A percentile compares a stretch with the other conserved stretches of the same genome.
These are phyloP conservation scores for Eubasilissa splendida DNA, from an alignment of 2,888 invertebrate species.

Conservation along the genomic window DNA sequence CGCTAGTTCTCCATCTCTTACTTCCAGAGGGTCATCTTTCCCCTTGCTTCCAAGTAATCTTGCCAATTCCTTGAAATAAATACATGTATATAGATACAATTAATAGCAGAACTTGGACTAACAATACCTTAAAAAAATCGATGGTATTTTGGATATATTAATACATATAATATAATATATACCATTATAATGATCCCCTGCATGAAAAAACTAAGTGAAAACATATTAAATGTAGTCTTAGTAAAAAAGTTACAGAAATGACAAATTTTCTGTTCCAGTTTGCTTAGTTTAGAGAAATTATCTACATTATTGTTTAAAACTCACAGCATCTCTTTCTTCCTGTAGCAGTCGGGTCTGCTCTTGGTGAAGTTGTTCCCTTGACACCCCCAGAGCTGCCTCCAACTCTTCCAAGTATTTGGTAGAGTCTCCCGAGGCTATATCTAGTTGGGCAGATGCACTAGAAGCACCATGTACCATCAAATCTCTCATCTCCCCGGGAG, in stretches of 20 bases:
- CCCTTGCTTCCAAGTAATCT: constrained; percentile 34
- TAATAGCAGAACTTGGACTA: not conserved
- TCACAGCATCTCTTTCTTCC: constrained; percentile 45
- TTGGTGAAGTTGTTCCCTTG: constrained; percentile 34
- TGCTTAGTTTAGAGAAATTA: too few relatives aligned
- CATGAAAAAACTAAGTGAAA: too few relatives aligned
- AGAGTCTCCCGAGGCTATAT: constrained; percentile 1
- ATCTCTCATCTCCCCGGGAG: not conserved
- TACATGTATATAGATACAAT: not conserved
- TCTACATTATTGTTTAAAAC: not conserved
- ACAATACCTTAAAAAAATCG: too few relatives aligned
- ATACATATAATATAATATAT: too few relatives aligned
- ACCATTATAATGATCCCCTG: too few relatives aligned
- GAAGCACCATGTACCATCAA: not conserved
- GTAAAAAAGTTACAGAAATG: too few relatives aligned
- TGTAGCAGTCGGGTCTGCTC: constrained; percentile 40
- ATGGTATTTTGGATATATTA: too few relatives aligned
- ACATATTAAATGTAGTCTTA: too few relatives aligned
- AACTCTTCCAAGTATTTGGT: constrained; percentile 34
- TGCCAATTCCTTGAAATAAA: constrained; percentile 38
- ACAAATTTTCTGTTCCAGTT: too few relatives aligned
- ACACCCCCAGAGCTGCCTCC: constrained; percentile 42
- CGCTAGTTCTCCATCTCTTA: constrained; percentile 36
- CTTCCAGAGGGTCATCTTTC: constrained; percentile 25
- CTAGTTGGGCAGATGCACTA: constrained; percentile 1